A percentile compares a stretch with the other conserved stretches of the same genome.
Evolutionary conservation across 1,140 invertebrate genomes (phyloP).

Genomic region (Drosophila aff.): DNA sequence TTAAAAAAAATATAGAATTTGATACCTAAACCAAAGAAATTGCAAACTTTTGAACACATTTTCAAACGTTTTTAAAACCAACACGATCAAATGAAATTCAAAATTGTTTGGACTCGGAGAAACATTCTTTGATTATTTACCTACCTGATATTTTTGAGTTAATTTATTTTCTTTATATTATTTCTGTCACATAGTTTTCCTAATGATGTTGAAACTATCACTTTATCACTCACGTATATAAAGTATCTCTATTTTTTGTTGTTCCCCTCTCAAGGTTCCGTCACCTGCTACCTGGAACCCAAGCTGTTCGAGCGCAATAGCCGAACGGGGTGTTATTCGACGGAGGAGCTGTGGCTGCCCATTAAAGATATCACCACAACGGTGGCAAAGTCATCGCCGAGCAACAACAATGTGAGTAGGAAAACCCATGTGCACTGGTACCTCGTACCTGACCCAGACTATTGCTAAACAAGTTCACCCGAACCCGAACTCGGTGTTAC

Average conservation of each 20-base stretch:
- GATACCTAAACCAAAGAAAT: too few species aligned
- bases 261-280: slow-evolving; percentile 86
- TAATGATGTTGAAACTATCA: slow-evolving; percentile 2
- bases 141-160: neutral
- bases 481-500: slow-evolving; percentile 43
- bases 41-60: too few species aligned
- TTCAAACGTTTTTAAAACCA: neutral
- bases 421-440: slow-evolving; percentile 18
- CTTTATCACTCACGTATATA: neutral
- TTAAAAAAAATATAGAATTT: too few species aligned
- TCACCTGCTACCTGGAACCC: slow-evolving; percentile 90
- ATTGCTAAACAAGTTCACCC: slow-evolving; percentile 51
- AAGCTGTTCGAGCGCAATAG: slow-evolving; percentile 89
- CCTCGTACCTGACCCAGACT: slow-evolving; percentile 36
- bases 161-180: neutral
- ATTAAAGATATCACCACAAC: slow-evolving; percentile 89
- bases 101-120: neutral
- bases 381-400: slow-evolving; percentile 61
- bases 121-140: neutral
- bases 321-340: slow-evolving; percentile 87
- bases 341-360: slow-evolving; percentile 91
- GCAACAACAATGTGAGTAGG: slow-evolving; percentile 70
- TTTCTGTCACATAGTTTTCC: neutral
- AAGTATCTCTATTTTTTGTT: neutral
- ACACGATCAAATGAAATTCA: too few species aligned